Conservation (phyloP, 2,888 invertebrate genomes). For the Cephus spinipes region DNA sequence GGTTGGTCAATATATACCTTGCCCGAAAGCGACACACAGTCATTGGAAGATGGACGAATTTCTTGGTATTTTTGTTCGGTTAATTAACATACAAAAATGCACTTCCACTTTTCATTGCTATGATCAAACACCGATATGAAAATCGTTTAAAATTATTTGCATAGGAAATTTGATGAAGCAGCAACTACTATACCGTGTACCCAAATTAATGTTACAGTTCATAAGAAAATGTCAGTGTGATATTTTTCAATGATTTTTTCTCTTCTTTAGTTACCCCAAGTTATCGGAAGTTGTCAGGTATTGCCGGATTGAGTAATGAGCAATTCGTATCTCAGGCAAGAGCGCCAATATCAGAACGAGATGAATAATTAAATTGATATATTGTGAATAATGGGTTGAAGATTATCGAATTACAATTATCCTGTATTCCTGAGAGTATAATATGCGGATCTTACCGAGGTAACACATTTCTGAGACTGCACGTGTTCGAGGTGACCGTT, state of each 20-base stretch:
- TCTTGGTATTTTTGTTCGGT: neutral
- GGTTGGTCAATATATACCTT: neutral
- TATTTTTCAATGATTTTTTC: neutral
- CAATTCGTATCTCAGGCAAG: neutral
- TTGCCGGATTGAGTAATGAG: neutral
- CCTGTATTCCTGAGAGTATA: neutral
- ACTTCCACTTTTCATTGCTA: neutral
- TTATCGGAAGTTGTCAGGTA: neutral
- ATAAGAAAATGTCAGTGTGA: neutral
- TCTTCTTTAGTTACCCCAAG: neutral
- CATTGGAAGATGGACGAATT: neutral
- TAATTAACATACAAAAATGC: neutral
- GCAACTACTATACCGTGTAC: neutral
- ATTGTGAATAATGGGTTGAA: neutral
- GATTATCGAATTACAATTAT: constrained; percentile 1
- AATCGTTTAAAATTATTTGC: neutral
- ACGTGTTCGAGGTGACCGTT: neutral
- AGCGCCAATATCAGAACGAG: neutral
- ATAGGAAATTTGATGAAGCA: neutral
- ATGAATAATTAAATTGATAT: neutral
- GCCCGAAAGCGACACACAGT: neutral
- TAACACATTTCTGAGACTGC: neutral
- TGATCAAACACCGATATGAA: neutral
- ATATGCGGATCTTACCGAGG: neutral
- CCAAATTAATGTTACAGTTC: neutral